Base-by-base conservation (phyloP, 2,113 vertebrate species). In the Pipa parva region DNA sequence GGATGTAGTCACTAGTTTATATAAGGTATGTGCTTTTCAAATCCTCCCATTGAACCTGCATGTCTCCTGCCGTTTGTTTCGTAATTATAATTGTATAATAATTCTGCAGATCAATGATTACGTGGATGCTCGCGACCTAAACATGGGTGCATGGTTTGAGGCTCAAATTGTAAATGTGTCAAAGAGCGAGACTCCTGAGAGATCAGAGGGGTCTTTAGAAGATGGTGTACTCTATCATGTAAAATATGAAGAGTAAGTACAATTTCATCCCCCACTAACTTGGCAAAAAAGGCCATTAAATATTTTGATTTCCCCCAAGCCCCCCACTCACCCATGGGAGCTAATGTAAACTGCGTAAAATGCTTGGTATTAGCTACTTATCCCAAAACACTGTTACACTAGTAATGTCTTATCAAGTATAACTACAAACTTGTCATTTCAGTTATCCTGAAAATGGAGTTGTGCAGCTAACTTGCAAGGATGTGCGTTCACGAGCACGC, bases 71-170 rank as follows among this genome's bases (percentile, higher is more conserved):
- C n/a, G n/a, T n/a, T n/a, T n/a, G n/a, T n/a, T n/a, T n/a, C n/a
- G n/a, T n/a, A n/a, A n/a, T n/a, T n/a, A n/a, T n/a, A n/a, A n/a
- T n/a, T n/a, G n/a, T n/a, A n/a, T n/a, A n/a, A n/a, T 57, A 46
- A 12, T 28, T 27, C 0, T 46, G 0, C 17, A 99, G 96, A 88
- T 94, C 59, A 92, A 94, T 5, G 95, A 99, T 54, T 81, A 93
- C 20, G 88, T 99, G 0, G 97, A 99, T 1, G 95, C 93, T 5
- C 89, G 94, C 26, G 97, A 98, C 75, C 84, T 88, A 1, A 92
- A 91, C 63, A 95, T 97, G 92, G 96, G 95, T 0, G 95, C 96
- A 0, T 99, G 97, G 97, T 99, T 97, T 67, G 96, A 99, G 80
- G 97, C 92, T 1, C 85, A 93, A 69, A 83, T 99, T 1, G 77